A percentile compares a stretch with the other conserved stretches of the same genome.
These are phyloP conservation scores for Dendronephthya gigantea DNA, from an alignment of 64 coral and sea anemone genomes.

Conservation along the genomic window DNA sequence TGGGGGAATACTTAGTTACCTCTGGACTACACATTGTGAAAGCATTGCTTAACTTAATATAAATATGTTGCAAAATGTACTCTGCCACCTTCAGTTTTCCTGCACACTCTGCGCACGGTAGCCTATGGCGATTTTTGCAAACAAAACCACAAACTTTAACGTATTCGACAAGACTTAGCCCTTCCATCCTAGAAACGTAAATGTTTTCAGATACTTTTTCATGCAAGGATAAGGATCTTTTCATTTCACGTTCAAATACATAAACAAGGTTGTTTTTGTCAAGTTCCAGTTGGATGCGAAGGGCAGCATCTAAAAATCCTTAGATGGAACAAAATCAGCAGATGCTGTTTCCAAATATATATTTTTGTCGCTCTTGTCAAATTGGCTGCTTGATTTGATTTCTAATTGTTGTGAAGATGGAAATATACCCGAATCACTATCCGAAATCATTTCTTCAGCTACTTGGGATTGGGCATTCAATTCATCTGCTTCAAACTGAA, in stretches of 20 bases:
- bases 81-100: slow-evolving; percentile 34
- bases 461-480: not conserved
- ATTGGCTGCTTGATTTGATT: not conserved
- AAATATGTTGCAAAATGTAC: slow-evolving; percentile 26
- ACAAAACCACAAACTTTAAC: slow-evolving; percentile 23
- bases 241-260: not conserved
- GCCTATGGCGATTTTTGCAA: slow-evolving; percentile 26
- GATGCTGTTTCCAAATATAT: not conserved
- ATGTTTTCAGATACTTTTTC: slow-evolving; percentile 16
- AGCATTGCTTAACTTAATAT: slow-evolving; percentile 38
- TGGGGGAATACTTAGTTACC: not conserved
- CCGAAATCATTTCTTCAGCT: not conserved
- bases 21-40: slow-evolving; percentile 42
- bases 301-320: slow-evolving; percentile 12
- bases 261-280: not conserved
- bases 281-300: not conserved
- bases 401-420: not conserved
- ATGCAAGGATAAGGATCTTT: slow-evolving; percentile 21
- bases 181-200: slow-evolving; percentile 46
- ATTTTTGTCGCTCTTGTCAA: not conserved
- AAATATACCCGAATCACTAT: not conserved
- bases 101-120: slow-evolving; percentile 15
- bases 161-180: slow-evolving; percentile 31
- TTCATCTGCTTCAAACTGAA: no score
- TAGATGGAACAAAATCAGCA: not conserved